Conservation (phyloP, 2,888 invertebrate genomes). For the Allygus modestus region DNA sequence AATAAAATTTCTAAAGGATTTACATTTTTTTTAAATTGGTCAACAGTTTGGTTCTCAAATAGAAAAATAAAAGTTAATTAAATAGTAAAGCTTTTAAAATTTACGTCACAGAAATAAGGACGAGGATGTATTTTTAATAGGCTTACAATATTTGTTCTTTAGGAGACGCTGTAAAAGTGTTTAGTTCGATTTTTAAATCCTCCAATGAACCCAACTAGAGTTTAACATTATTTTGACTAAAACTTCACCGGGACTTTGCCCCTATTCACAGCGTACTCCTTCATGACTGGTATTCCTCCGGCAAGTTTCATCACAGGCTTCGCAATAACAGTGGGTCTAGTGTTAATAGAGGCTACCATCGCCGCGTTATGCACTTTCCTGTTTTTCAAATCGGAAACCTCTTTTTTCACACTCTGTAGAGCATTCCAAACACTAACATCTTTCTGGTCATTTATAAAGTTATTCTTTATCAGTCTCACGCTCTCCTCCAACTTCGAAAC, state of each 20-base stretch:
- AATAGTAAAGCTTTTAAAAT: too few species aligned
- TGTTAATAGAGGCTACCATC: neutral
- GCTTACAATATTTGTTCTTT: too few species aligned
- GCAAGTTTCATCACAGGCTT: neutral
- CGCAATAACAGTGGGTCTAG: neutral
- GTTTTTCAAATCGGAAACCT: conserved; percentile 14
- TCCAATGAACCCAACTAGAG: too few species aligned
- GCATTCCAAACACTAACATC: conserved; percentile 37
- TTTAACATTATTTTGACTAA: too few species aligned
- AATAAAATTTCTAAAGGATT: too few species aligned
- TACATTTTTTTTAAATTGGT: too few species aligned
- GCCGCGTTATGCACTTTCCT: neutral
- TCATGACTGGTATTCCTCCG: neutral
- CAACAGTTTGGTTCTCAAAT: too few species aligned
- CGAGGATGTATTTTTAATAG: too few species aligned
- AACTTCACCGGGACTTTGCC: neutral
- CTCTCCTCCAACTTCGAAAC: conserved; percentile 37
- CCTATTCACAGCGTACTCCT: neutral
- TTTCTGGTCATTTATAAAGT: conserved; percentile 29
- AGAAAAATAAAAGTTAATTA: too few species aligned
- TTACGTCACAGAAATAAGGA: too few species aligned
- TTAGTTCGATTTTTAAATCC: too few species aligned
- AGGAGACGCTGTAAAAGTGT: too few species aligned
- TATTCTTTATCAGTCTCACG: conserved; percentile 46
- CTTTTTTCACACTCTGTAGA: conserved; percentile 23